Conservation (phyloP, 2,888 invertebrate species). For the Andrena bicolor region DNA sequence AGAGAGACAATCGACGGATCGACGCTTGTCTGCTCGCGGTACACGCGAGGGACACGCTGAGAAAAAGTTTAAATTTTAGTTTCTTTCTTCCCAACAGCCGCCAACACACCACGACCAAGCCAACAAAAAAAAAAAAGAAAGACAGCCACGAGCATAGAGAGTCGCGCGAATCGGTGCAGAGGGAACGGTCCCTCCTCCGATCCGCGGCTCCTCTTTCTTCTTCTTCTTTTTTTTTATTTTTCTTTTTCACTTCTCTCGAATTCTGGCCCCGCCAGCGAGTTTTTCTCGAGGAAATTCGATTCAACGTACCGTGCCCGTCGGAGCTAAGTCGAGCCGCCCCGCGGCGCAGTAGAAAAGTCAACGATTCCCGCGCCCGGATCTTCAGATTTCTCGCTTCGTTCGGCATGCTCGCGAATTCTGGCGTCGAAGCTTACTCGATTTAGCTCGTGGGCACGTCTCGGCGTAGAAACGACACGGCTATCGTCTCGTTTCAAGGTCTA, state of each 20-base stretch:
- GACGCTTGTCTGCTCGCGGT: conserved; percentile 40
- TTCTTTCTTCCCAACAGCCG: conserved; percentile 77
- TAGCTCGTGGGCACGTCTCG: background rate
- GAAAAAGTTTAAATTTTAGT: conserved; percentile 58
- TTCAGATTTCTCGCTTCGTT: no score
- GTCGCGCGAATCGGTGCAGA: background rate
- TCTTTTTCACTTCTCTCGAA: conserved; percentile 17
- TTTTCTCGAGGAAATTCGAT: background rate
- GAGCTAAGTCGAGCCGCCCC: background rate
- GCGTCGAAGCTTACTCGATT: background rate
- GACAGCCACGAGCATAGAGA: conserved; percentile 60
- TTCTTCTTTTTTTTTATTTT: conserved; percentile 21
- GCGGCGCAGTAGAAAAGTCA: no score
- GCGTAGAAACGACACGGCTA: conserved; percentile 16
- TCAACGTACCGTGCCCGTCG: background rate
- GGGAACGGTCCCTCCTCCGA: conserved; percentile 12
- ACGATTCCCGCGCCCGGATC: no score
- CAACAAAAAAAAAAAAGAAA: conserved; percentile 66
- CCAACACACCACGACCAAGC: conserved; percentile 84
- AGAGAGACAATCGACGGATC: conserved; percentile 47
- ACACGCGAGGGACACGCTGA: conserved; percentile 54
- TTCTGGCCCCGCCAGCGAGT: background rate
- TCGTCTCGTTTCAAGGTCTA: conserved; percentile 57
- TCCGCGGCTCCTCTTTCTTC: conserved; percentile 17
- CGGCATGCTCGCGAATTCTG: background rate